Percentiles rank a stretch among this genome's conserved stretches.
Conservation (phyloP, 1,140 invertebrate species). For the Linepithema humile region DNA sequence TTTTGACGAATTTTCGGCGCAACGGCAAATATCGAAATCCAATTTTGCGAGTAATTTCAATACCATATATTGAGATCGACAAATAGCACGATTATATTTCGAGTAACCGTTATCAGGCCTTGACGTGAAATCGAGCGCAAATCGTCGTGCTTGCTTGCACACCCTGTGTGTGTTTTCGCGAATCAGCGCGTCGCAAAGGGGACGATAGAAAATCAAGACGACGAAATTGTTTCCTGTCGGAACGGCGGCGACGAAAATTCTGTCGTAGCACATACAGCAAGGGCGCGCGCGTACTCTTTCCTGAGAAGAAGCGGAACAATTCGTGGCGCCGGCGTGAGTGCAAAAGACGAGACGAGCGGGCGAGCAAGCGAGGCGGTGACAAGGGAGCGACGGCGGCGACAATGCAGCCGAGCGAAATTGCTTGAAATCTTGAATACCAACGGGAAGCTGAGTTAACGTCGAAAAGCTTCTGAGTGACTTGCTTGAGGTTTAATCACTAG, state of each 20-base stretch:
- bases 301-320: slow-evolving; percentile 60
- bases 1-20: neutral
- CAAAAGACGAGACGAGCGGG: slow-evolving; percentile 15
- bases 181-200: slow-evolving; percentile 56
- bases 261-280: slow-evolving; percentile 33
- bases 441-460: slow-evolving; percentile 71
- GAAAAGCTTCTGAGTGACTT: slow-evolving; percentile 77
- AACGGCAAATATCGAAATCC: slow-evolving; percentile 8
- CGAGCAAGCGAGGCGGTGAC: slow-evolving; percentile 16
- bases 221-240: slow-evolving; percentile 57
- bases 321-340: slow-evolving; percentile 28
- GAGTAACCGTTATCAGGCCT: neutral
- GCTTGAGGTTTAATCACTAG: slow-evolving; percentile 77
- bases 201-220: slow-evolving; percentile 55
- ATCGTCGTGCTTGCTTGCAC: neutral
- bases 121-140: slow-evolving; percentile 25
- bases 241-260: slow-evolving; percentile 54
- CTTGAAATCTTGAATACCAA: slow-evolving; percentile 71
- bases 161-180: slow-evolving; percentile 28
- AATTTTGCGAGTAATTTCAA: neutral
- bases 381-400: slow-evolving; percentile 42
- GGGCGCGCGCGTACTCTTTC: slow-evolving; percentile 49
- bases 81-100: slow-evolving; percentile 22
- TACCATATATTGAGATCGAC: slow-evolving; percentile 12
- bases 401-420: slow-evolving; percentile 67